A percentile compares a stretch with the other conserved stretches of the same genome.
phyloP scores from a whole-genome alignment of 2,888 invertebrate genomes.

The Cybosia mesomella region DNA sequence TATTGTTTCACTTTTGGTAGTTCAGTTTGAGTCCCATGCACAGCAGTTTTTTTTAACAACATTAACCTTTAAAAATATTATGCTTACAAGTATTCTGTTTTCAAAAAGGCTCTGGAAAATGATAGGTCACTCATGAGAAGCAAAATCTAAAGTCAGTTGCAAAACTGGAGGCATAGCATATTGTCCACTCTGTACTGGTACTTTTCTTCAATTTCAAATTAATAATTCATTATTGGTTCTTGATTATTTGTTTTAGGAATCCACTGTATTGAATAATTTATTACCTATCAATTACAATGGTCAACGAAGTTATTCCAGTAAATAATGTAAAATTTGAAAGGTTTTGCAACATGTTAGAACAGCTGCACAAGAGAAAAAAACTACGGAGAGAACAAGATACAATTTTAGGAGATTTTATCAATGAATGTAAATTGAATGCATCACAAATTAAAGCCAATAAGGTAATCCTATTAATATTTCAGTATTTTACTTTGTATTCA shows the following conservation, averaged over 20 bases:
- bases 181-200: neutral
- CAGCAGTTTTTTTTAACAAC: neutral
- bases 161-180: neutral
- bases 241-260: slow-evolving; percentile 46
- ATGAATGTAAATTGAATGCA: slow-evolving; percentile 76
- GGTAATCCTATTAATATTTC: slow-evolving; percentile 60
- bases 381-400: slow-evolving; percentile 78
- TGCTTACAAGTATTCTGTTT: neutral
- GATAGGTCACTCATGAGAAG: neutral
- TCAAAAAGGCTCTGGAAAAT: neutral
- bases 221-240: neutral
- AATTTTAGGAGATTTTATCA: slow-evolving; percentile 80
- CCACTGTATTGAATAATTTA: neutral
- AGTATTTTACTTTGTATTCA: neutral
- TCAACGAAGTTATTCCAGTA: slow-evolving; percentile 50
- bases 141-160: neutral
- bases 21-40: neutral
- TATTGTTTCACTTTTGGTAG: slow-evolving; percentile 11
- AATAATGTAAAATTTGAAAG: slow-evolving; percentile 81
- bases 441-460: slow-evolving; percentile 64
- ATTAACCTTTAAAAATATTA: neutral
- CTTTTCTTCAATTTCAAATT: neutral
- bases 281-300: slow-evolving; percentile 37
- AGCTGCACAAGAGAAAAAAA: slow-evolving; percentile 80
- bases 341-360: slow-evolving; percentile 88